Evolutionary conservation across 1,140 invertebrate genomes (phyloP), one percentile per base, ranked within the genome.

Genomic region (Caenorhabditis latens): DNA sequence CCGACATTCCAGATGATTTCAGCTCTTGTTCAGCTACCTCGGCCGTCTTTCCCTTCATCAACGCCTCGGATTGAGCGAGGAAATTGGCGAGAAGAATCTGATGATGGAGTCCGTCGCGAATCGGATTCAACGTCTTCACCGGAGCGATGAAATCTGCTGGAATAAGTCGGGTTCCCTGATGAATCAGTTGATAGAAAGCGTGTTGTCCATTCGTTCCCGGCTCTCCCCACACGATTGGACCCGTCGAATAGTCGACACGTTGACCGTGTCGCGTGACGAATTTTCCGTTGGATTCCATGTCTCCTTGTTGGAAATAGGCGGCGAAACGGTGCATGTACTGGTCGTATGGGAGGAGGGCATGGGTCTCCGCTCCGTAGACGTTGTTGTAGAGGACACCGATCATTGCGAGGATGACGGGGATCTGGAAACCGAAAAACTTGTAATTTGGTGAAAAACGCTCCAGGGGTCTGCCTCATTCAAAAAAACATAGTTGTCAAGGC

Each of bases 251-350:
- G 90, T 95, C 93, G 0, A 97, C 97, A 21, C 92, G 93, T 57
- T 95, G 92, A 0, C 96, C 96, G 89, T 94, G 94, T 83, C 90
- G 83, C n/a, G 79, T 91, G 50, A 91, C 91, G 88, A 95, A 98
- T 94, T 99, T 99, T 90, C 98, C 98, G 94, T 99, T 99, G 87
- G 97, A 98, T 94, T 99, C 98, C 98, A 99, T 99, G 93, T 99
- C 98, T 14, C 98, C 98, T 94, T 99, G 98, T 94, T 99, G 98
- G 94, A 99, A 99, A 93, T 99, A 99, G 14, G 98, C 98, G 57
- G 98, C 96, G 94, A 99, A 99, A 91, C 98, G 95, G 92, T 99
- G 98, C 89, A 99, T 93, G 93, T 99, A 99, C 94, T 99, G 95
- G 93, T 99, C 98, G 93, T 99, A 99, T 0, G 98, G 98, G 58